Conservation (phyloP, 2,888 invertebrate species). For the Tenodera sinensis region DNA sequence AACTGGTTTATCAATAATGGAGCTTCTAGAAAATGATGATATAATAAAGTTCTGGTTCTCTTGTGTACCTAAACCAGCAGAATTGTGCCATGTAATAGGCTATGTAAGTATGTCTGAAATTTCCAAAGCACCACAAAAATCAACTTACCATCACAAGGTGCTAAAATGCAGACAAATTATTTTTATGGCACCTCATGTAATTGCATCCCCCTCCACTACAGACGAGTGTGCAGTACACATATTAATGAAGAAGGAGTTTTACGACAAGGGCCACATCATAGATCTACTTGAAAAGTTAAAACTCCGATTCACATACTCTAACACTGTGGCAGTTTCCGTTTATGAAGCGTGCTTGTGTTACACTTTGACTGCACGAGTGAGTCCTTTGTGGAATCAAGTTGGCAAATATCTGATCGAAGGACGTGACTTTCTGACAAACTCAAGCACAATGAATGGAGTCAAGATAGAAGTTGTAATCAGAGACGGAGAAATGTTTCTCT, state of each 20-base stretch:
- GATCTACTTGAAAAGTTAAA: conserved; percentile 10
- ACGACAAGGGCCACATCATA: conserved; percentile 13
- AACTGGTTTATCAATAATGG: neutral
- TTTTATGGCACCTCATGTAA: conserved; percentile 34
- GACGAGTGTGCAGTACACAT: conserved; percentile 36
- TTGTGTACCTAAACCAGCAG: conserved; percentile 32
- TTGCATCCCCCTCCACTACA: conserved; percentile 38
- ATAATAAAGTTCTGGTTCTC: neutral
- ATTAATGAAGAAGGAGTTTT: conserved; percentile 31
- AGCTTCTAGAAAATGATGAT: neutral
- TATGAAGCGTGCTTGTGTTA: conserved; percentile 42
- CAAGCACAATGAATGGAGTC: conserved; percentile 35
- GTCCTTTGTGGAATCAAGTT: conserved; percentile 42
- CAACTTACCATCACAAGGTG: conserved; percentile 39
- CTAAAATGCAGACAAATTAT: conserved; percentile 40
- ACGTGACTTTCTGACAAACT: conserved; percentile 37
- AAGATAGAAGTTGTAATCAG: conserved; percentile 37
- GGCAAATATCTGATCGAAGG: conserved; percentile 38
- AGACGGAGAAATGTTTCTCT: conserved; percentile 28
- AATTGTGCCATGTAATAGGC: conserved; percentile 38
- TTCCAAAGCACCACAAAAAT: conserved; percentile 38
- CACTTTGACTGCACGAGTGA: conserved; percentile 40
- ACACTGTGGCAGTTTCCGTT: conserved; percentile 34
- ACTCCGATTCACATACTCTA: neutral
- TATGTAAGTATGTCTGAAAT: conserved; percentile 36